phyloP scores from a whole-genome alignment of 2,113 vertebrate genomes.

The Bos javanicus region DNA sequence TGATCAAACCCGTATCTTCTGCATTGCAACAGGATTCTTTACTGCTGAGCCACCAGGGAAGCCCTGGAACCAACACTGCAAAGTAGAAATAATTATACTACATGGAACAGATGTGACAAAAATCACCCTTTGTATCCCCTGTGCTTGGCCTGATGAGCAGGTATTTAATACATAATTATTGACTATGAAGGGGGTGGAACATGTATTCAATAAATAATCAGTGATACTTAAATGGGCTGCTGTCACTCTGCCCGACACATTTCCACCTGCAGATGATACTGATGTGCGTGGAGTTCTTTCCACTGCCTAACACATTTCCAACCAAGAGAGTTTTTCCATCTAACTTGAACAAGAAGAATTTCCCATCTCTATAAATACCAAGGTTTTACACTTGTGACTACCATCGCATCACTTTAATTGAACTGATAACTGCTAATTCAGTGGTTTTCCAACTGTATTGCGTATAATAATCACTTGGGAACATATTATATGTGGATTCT shows the following conservation, averaged over 20 bases:
- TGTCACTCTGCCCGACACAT: neutral
- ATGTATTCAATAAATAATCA: neutral
- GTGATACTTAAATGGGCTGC: neutral
- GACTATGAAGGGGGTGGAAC: neutral
- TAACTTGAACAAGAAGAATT: neutral
- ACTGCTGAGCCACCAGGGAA: neutral
- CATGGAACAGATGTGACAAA: neutral
- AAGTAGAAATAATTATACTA: neutral
- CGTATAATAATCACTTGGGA: neutral
- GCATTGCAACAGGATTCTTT: neutral
- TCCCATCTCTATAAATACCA: neutral
- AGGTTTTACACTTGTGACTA: neutral
- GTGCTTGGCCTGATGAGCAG: neutral
- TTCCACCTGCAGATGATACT: neutral
- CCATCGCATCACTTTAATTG: neutral
- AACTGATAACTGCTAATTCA: neutral
- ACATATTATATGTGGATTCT: neutral
- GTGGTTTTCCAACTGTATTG: neutral
- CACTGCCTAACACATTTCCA: neutral
- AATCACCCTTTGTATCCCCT: neutral
- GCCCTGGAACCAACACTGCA: neutral
- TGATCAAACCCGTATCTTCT: neutral
- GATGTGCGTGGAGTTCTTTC: neutral
- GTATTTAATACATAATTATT: neutral
- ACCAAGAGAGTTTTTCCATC: neutral